These are phyloP conservation scores for Haemorhous mexicanus DNA, from an alignment of 2,113 vertebrate genomes.

Conservation along the genomic window DNA sequence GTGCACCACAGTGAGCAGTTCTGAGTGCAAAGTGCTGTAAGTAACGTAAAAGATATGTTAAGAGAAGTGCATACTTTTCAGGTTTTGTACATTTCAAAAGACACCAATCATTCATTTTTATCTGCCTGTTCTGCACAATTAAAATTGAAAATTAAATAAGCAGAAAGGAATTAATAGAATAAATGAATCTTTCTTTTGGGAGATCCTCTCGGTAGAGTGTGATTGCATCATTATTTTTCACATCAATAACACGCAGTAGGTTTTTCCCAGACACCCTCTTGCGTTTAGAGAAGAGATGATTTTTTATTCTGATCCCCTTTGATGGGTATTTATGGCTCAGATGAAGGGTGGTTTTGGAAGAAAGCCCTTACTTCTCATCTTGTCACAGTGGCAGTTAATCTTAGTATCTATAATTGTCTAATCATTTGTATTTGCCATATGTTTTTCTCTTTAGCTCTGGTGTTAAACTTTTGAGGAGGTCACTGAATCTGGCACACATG, in stretches of 20 bases:
- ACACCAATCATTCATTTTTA: background rate
- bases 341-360: background rate
- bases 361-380: background rate
- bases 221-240: background rate
- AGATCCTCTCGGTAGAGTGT: background rate
- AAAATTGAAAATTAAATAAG: background rate
- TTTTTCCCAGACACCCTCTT: background rate
- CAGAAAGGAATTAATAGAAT: background rate
- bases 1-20: background rate
- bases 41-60: background rate
- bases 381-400: background rate
- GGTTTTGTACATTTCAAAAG: slow-evolving; percentile 10
- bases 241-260: background rate
- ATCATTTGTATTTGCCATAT: background rate
- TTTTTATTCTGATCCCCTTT: background rate
- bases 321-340: background rate
- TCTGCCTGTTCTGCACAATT: background rate
- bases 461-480: background rate
- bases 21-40: slow-evolving; percentile 1
- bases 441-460: background rate
- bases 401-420: background rate
- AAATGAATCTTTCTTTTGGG: background rate
- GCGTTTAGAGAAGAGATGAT: background rate
- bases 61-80: background rate
- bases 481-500: background rate